Conservation (phyloP, 2,888 invertebrate genomes). For the Colletes collaris region DNA sequence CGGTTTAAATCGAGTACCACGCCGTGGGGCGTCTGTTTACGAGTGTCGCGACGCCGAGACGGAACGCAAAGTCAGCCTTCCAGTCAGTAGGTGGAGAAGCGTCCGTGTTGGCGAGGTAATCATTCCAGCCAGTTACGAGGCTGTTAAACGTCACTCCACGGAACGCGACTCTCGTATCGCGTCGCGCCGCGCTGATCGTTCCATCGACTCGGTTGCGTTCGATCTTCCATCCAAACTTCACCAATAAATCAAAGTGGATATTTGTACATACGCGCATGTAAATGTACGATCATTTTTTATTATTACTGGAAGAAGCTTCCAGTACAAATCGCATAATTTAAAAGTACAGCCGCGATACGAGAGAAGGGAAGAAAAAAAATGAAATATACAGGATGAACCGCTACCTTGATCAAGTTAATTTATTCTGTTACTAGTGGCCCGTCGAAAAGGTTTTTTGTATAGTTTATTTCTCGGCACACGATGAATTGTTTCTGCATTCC, state of each 20-base stretch:
- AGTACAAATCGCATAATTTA: too few relatives aligned
- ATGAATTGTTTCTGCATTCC: too few relatives aligned
- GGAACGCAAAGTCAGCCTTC: constrained; percentile 32
- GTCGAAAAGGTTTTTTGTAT: too few relatives aligned
- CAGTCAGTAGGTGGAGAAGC: constrained; percentile 25
- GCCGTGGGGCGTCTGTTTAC: constrained; percentile 70
- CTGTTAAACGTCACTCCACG: constrained; percentile 69
- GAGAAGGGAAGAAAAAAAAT: too few relatives aligned
- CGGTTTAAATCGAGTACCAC: constrained; percentile 34
- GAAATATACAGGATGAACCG: too few relatives aligned
- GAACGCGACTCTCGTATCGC: constrained; percentile 40
- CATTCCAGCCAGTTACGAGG: constrained; percentile 71
- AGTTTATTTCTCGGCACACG: too few relatives aligned
- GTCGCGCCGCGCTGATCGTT: neutral
- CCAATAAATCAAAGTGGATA: neutral
- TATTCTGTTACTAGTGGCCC: too few relatives aligned
- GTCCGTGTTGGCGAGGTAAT: constrained; percentile 62
- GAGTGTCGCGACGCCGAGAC: constrained; percentile 63
- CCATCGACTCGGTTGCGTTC: neutral
- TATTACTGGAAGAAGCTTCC: too few relatives aligned
- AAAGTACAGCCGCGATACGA: too few relatives aligned
- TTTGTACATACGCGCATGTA: too few relatives aligned
- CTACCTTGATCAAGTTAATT: too few relatives aligned
- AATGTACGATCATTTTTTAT: too few relatives aligned
- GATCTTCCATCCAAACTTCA: neutral